Evolutionary conservation across 2,113 vertebrate genomes (phyloP), one percentile per base, ranked within the genome.

Genomic region (Polyodon spathula): DNA sequence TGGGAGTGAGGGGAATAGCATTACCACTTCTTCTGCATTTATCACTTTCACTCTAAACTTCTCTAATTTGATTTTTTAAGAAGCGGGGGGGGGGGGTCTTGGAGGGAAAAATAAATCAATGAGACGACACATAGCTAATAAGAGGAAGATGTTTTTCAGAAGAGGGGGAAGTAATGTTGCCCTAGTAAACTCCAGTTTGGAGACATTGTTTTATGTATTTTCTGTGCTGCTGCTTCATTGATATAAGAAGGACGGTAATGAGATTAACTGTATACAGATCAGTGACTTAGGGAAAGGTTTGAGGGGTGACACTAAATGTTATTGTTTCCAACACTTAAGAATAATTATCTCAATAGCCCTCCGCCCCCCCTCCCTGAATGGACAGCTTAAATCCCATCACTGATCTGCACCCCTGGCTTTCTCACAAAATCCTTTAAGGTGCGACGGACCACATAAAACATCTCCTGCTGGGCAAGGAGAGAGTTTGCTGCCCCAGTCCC

Each of bases 51-150:
- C 65, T 77, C 78, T 66, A 44, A 60, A 78, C 70, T 69, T 75
- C 74, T 74, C 75, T 70, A 81, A 75, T 81, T 79, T 77, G 68
- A 66, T 71, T 75, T 72, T 82, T 82, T 75, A 78, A 52, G 37
- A 12, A 16, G n/a, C 37, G 17, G 15, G 59, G 27, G 43, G 59
- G 40, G 44, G 43, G 59, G 39, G 43, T 39, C 15, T 8, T 6
- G 37, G 16, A 16, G 46, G 37, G 51, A 58, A 58, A 51, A 60
- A 38, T 5, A 14, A 1, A 12, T n/a, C 40, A 48, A 16, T 12
- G 53, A 63, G 43, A 16, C 37, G 16, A 46, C 48, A 6, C 5
- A 14, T 4, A 50, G 9, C 12, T 50, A 50, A 50, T 6, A 10
- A 50, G 48, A 14, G 48, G 4, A 50, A 50, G 12, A 27, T 27